phyloP scores from a whole-genome alignment of 2,797 vertebrate genomes.

The Cirrhinus mrigala region DNA sequence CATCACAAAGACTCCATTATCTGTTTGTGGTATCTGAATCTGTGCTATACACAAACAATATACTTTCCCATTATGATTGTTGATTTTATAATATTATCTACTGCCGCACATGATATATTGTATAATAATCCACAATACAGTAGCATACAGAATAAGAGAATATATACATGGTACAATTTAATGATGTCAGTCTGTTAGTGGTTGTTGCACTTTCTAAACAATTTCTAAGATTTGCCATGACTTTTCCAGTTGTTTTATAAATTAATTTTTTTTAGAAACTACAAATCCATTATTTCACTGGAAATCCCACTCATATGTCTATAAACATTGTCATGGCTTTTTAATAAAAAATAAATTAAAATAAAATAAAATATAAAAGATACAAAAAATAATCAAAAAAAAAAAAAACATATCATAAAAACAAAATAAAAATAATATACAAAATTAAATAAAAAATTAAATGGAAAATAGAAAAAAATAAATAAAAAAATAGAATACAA shows the following conservation, averaged over 20 bases:
- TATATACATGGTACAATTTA: not conserved
- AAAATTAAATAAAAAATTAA: too few relatives aligned
- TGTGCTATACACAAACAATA: not conserved
- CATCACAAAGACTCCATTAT: conserved; percentile 33
- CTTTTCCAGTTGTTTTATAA: not conserved
- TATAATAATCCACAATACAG: not conserved
- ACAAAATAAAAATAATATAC: too few relatives aligned
- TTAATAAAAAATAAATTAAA: too few relatives aligned
- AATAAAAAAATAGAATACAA: too few relatives aligned
- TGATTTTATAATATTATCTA: not conserved
- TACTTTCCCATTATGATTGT: not conserved
- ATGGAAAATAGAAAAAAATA: too few relatives aligned
- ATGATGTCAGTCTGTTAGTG: not conserved
- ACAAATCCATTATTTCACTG: not conserved
- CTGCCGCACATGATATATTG: too few relatives aligned
- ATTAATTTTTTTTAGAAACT: not conserved
- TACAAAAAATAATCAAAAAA: too few relatives aligned
- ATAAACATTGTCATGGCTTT: too few relatives aligned
- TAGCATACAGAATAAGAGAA: not conserved
- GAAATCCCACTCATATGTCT: not conserved
- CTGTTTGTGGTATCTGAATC: conserved; percentile 9
- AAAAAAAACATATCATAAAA: too few relatives aligned
- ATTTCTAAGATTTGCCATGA: too few relatives aligned
- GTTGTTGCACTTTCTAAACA: not conserved
- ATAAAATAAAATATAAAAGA: too few relatives aligned